These are phyloP conservation scores for Scaptomyza tumidula DNA, from an alignment of 2,888 invertebrate species.

Conservation along the genomic window DNA sequence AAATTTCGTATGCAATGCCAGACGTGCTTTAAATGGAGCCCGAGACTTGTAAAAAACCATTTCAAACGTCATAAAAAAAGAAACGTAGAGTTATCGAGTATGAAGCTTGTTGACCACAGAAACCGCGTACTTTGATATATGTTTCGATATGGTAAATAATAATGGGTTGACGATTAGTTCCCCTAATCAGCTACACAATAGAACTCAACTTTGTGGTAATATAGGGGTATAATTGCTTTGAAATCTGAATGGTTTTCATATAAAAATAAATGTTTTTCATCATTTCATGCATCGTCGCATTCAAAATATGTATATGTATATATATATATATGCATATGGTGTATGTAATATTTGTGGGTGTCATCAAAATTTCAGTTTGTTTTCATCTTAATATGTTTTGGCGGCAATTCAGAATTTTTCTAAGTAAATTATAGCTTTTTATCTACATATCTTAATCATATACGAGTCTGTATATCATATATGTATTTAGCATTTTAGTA, in stretches of 20 bases:
- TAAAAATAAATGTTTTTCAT: conserved; percentile 29
- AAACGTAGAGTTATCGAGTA: not conserved
- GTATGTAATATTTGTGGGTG: conserved; percentile 4
- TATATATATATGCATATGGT: not conserved
- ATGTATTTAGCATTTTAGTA: not conserved
- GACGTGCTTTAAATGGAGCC: not conserved
- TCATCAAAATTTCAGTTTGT: not conserved
- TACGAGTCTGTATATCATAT: not conserved
- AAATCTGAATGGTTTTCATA: conserved; percentile 21
- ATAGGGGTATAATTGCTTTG: not conserved
- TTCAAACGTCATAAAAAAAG: conserved; percentile 5
- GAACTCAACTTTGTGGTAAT: conserved; percentile 14
- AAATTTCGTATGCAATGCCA: conserved; percentile 66
- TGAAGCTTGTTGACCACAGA: not conserved
- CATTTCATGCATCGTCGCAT: conserved; percentile 57
- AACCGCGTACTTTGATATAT: not conserved
- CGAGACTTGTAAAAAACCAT: not conserved
- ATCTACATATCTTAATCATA: conserved; percentile 2
- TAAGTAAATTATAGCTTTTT: conserved; percentile 23
- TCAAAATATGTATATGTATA: not conserved
- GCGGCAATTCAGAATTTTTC: conserved; percentile 31
- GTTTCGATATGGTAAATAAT: not conserved
- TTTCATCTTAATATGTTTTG: conserved; percentile 33
- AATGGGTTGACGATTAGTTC: conserved; percentile 8
- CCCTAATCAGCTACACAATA: conserved; percentile 57